Evolutionary conservation across 2,113 vertebrate genomes (phyloP).

Genomic region (Pseudopipra pipra): DNA sequence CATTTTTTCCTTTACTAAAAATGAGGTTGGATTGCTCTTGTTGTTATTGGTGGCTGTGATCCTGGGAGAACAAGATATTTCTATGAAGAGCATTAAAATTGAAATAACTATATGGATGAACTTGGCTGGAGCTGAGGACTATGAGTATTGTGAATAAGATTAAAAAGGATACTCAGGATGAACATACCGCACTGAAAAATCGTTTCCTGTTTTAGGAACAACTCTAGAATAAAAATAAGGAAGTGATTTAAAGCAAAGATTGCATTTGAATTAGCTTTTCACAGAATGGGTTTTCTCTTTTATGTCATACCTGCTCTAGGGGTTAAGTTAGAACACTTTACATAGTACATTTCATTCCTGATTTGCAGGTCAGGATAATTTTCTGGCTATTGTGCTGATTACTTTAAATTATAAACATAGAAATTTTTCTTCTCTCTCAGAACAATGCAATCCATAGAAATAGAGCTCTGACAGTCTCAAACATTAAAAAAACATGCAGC

Average conservation of each 20-base stretch:
- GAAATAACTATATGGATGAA: background rate
- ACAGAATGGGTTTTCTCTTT: background rate
- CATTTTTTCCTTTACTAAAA: background rate
- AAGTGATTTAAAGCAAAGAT: background rate
- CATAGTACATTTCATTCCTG: background rate
- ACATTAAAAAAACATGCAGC: background rate
- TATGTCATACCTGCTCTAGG: background rate
- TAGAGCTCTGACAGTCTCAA: background rate
- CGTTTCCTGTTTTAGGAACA: background rate
- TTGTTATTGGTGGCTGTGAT: background rate
- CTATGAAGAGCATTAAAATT: background rate
- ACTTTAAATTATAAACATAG: background rate
- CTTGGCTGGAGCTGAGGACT: background rate
- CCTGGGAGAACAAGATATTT: background rate
- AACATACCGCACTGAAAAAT: background rate
- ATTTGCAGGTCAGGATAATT: background rate
- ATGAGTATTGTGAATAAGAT: background rate
- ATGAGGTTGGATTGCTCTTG: background rate
- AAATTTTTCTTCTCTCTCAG: background rate
- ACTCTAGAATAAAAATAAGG: background rate
- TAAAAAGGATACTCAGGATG: background rate
- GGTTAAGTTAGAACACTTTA: background rate
- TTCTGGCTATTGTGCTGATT: background rate
- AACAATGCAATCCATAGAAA: background rate
- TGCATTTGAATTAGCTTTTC: background rate